Evolutionary conservation across 2,113 vertebrate species (phyloP).

Genomic region (Rynchops niger): DNA sequence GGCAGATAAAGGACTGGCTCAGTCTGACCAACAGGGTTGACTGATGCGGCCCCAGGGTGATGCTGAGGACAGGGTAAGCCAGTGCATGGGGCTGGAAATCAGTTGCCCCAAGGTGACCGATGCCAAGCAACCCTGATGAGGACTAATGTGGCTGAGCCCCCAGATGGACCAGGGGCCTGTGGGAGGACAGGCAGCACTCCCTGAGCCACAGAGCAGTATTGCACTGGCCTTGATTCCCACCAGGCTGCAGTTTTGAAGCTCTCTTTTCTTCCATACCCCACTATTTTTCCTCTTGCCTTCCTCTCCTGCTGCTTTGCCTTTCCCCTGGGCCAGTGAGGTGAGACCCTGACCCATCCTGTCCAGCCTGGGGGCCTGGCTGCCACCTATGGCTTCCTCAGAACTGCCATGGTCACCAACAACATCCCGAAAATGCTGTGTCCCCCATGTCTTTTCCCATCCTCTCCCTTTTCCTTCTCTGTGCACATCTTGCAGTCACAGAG

Average conservation of each 20-base stretch:
- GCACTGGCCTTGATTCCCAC: background rate
- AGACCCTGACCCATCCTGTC: background rate
- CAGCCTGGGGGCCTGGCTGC: background rate
- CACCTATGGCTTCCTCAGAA: background rate
- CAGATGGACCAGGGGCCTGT: accelerated
- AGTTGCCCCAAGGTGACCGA: accelerated
- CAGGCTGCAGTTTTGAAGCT: background rate
- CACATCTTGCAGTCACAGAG: background rate
- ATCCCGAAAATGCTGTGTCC: background rate
- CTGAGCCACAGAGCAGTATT: accelerated
- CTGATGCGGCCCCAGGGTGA: background rate
- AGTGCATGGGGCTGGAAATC: accelerated
- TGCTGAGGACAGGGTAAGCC: background rate
- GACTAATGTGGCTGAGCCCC: background rate
- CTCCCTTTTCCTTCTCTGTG: background rate
- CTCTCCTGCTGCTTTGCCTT: background rate
- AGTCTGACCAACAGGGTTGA: no score
- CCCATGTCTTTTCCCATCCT: background rate
- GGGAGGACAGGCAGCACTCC: background rate
- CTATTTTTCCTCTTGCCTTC: background rate
- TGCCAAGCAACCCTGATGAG: background rate
- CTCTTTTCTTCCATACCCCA: background rate
- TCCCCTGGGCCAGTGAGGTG: background rate
- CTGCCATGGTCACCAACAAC: background rate
- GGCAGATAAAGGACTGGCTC: background rate